phyloP scores from a whole-genome alignment of 2,888 invertebrate genomes.

The Spisula subtruncata region DNA sequence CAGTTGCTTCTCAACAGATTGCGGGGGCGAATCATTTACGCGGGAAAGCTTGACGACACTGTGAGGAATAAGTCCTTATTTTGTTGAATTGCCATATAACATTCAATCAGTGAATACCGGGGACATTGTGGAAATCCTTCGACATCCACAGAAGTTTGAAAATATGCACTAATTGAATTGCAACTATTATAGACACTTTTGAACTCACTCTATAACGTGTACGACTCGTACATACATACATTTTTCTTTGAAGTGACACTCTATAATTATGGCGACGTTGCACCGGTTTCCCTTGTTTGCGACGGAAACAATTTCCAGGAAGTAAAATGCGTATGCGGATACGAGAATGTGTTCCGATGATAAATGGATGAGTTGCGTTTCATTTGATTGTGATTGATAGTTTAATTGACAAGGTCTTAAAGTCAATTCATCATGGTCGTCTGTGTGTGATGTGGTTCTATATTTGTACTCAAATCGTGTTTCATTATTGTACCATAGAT shows the following conservation, averaged over 20 bases:
- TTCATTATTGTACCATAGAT: neutral
- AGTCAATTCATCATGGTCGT: neutral
- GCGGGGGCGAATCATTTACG: conserved; percentile 11
- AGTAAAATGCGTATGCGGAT: neutral
- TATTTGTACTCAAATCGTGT: neutral
- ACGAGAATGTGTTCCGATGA: neutral
- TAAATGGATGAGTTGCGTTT: conserved; percentile 13
- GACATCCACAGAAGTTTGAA: no score
- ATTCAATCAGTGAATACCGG: neutral
- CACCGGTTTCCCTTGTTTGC: neutral
- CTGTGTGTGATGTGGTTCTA: neutral
- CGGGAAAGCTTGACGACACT: neutral
- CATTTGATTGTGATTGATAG: conserved; percentile 15
- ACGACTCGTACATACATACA: no score
- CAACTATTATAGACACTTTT: no score
- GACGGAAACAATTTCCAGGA: conserved; percentile 1
- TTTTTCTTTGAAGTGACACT: no score
- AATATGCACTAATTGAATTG: no score
- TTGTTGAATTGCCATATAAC: neutral
- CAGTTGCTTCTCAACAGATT: neutral
- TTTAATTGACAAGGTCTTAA: conserved; percentile 1
- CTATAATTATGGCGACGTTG: neutral
- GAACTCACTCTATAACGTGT: no score
- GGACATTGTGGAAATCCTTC: neutral
- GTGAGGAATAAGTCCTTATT: neutral